Evolutionary conservation across 2,888 invertebrate species (phyloP).

Genomic region (Tenthredo scrophulariae): DNA sequence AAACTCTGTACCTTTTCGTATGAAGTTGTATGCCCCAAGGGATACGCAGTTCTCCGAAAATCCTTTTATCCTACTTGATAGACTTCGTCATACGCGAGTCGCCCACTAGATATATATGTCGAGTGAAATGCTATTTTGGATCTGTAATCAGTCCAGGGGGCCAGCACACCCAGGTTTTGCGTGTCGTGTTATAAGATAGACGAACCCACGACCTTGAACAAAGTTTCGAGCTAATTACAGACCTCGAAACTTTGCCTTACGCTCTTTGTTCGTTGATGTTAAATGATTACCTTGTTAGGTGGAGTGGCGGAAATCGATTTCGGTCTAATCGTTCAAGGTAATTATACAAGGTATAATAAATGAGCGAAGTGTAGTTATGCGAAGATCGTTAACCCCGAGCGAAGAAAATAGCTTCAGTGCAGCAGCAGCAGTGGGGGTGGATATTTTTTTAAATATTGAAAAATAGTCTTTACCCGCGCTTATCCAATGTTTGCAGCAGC

Average conservation of each 20-base stretch:
- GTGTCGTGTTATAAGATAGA: not conserved
- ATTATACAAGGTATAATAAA: not conserved
- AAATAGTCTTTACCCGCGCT: not conserved
- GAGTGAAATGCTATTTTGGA: constrained; percentile 30
- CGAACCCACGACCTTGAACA: not conserved
- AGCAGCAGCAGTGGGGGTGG: not conserved
- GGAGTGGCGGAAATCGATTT: not conserved
- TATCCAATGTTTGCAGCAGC: not conserved
- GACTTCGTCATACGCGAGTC: not conserved
- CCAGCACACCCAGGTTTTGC: not conserved
- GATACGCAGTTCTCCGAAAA: not conserved
- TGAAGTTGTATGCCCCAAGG: not conserved
- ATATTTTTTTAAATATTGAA: not conserved
- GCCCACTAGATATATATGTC: not conserved
- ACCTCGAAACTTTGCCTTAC: not conserved
- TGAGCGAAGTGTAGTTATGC: not conserved
- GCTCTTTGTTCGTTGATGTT: not conserved
- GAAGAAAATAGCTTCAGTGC: not conserved
- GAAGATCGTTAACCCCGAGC: not conserved
- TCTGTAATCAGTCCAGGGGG: constrained; percentile 10
- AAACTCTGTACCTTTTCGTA: not conserved
- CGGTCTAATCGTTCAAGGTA: not conserved
- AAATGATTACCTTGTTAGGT: not conserved
- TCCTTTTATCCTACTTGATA: not conserved
- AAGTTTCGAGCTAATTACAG: constrained; percentile 29